Conservation (phyloP, 2,113 vertebrate species). For the Serinus canaria region DNA sequence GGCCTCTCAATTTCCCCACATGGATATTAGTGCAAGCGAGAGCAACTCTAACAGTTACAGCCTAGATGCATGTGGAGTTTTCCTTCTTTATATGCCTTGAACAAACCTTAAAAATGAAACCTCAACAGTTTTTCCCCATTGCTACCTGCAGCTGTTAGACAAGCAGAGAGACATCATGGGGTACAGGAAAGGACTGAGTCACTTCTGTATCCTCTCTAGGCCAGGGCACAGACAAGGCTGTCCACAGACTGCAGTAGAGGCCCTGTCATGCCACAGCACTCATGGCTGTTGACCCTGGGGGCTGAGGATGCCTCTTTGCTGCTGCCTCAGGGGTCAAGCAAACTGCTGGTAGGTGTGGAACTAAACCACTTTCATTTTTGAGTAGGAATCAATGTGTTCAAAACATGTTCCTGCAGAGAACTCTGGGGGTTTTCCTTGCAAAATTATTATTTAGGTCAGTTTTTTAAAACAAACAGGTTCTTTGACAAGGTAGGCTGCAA, state of each 20-base stretch:
- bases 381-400: not conserved
- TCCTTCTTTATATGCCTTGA: not conserved
- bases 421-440: not conserved
- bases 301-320: not conserved
- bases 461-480: not conserved
- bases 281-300: not conserved
- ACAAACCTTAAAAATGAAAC: not conserved
- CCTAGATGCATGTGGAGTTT: not conserved
- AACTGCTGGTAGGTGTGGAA: not conserved
- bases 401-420: not conserved
- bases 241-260: rapidly evolving
- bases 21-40: not conserved
- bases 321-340: not conserved
- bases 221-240: not conserved
- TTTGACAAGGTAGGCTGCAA: not conserved
- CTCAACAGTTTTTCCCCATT: not conserved
- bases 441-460: not conserved
- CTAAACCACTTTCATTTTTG: not conserved
- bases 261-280: not conserved
- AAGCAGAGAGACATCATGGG: not conserved
- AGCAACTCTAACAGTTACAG: not conserved
- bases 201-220: not conserved
- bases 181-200: not conserved
- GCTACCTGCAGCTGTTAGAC: not conserved
- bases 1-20: not conserved